Evolutionary conservation across 1,140 invertebrate genomes (phyloP), one percentile per base, ranked within the genome.

Genomic region (Pteromalus puparum): DNA sequence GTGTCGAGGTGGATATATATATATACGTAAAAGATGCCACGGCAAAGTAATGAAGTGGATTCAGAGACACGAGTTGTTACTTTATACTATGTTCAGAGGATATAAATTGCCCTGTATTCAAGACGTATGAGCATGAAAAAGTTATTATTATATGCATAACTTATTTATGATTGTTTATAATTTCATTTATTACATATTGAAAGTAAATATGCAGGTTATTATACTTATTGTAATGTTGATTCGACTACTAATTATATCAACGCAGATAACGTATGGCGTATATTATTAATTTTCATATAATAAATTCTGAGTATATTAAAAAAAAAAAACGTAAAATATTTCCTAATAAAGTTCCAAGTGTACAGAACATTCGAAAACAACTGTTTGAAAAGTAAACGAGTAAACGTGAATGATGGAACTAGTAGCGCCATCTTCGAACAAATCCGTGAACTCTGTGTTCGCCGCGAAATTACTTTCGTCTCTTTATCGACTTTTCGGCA

Each of bases 351-450:
- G 24, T 28, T 13, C 3, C 4, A 30, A 12, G 24, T 72, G 24
- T 72, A 28, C 24, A 28, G 24, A 72, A 72, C 38, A 42, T 5
- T 24, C 12, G 21, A 72, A 72, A 72, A 15, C 0, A 30, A 72
- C 13, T 28, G 12, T 26, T 72, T 72, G 13, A 9, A 7, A 42
- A 42, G 10, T 0, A 72, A 81, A 53, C 15, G 26, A 42, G 10
- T 0, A 72, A 81, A 53, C 15, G 26, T 18, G 4, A 34, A 13
- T 42, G 42, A n/a, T 70, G 38, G 12, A 75, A 87, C 86, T 28
- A 10, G 82, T 85, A 15, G 26, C 70, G 89, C 89, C 89, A 90
- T 88, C 89, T 90, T 70, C 87, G 46, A 48, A 75, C 24, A 24
- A 46, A 48, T 46, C 12, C 21, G 30, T 67, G 86, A 61, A 86